Conservation (phyloP, 2,888 invertebrate genomes). For the Aphrophora alni region DNA sequence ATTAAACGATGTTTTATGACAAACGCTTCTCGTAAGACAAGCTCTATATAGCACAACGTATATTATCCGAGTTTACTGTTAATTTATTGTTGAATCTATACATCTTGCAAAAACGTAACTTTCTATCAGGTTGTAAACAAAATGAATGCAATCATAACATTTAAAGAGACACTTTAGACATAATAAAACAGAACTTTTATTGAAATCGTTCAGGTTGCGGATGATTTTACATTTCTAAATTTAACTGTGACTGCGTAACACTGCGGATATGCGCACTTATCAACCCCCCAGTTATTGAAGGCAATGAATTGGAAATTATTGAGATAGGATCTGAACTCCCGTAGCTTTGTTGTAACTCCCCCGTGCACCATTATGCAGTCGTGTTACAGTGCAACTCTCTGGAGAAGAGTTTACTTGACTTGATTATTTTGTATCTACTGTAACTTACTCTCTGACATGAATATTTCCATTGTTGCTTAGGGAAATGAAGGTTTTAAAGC, state of each 20-base stretch:
- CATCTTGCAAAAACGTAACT: no score
- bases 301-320: neutral
- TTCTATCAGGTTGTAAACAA: no score
- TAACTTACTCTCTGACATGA: neutral
- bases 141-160: no score
- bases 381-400: neutral
- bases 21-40: no score
- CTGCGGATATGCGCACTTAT: neutral
- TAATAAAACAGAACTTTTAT: no score
- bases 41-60: no score
- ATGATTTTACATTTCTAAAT: neutral
- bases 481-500: neutral
- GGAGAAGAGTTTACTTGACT: neutral
- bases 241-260: neutral
- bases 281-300: neutral
- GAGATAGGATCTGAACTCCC: neutral
- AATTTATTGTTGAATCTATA: no score
- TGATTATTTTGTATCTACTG: neutral
- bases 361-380: neutral
- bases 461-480: neutral
- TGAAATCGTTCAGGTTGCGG: neutral
- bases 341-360: neutral
- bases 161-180: no score
- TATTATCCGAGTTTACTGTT: no score
- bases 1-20: no score